Base-by-base conservation (phyloP, 92 coral and sea anemone genomes). In the Isaurus tuberculatus region DNA sequence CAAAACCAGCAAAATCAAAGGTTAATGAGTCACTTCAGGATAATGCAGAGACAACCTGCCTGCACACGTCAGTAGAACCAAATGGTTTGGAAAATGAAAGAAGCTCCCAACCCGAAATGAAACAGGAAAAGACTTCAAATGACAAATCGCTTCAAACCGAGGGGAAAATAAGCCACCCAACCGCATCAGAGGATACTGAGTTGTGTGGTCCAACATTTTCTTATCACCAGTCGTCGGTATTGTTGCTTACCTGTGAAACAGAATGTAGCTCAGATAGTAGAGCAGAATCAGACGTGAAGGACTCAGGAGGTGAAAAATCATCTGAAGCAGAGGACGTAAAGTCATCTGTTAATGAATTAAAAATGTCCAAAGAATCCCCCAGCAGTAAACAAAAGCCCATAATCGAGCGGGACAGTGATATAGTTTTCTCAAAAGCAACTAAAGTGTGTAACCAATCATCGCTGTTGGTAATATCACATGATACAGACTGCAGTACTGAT, bases 391-490 rank as follows among this genome's bases (percentile, higher is more conserved):
- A 29, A 15, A 28, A 11, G 64, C 79, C 79, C 13, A 51, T 5
- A 15, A 28, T 48, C 9, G 63, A 72, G 15, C 9, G 63, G 43
- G 79, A 72, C 64, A 72, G 79, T 11, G 79, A 63, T 46, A 72
- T 72, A 1, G 79, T 14, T 20, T 48, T 72, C 63, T 72, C 79
- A 72, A 72, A 63, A 22, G 30, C 43, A 72, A 29, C 79, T 17
- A 8, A 22, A 23, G 63, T 72, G 27, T 17, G 53, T 31, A 72
- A 72, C 79, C 80, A 49, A 10, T 29, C 80, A 20, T 73, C 80
- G 17, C 65, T 73, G 80, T n/a, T 73, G 26, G 33, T 73, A 30
- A 73, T 55, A 37, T 73, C 80, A 73, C 80, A 73, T 49, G 80
- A 73, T 61, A 73, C 80, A 49, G 14, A 29, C 26, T 49, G 13